These are phyloP conservation scores for Synergus umbraculus DNA, from an alignment of 2,888 invertebrate genomes.

Conservation along the genomic window DNA sequence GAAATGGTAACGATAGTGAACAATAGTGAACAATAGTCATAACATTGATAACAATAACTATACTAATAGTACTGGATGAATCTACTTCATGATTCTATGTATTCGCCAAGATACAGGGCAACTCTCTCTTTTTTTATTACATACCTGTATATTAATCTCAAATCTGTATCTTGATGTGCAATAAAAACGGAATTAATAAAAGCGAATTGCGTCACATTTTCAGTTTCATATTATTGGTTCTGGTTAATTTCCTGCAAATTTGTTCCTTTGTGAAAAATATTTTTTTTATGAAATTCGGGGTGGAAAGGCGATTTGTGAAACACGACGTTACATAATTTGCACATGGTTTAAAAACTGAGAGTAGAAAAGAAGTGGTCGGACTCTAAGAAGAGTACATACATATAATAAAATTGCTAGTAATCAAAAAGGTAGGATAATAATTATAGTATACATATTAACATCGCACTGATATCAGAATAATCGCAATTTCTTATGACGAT, in stretches of 20 bases:
- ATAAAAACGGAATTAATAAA: constrained; percentile 18
- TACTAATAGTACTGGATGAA: constrained; percentile 23
- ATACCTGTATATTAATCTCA: constrained; percentile 18
- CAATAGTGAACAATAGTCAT: constrained; percentile 52
- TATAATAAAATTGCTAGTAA: constrained; percentile 13
- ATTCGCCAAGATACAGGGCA: background rate
- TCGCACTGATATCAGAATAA: constrained; percentile 27
- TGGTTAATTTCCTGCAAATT: background rate
- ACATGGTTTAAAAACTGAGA: constrained; percentile 15
- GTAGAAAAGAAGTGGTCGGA: constrained; percentile 31
- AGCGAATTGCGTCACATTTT: constrained; percentile 6
- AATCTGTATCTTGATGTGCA: constrained; percentile 19
- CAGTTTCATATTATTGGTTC: constrained; percentile 24
- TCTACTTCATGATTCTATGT: constrained; percentile 26
- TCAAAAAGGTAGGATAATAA: constrained; percentile 17
- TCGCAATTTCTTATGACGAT: constrained; percentile 44
- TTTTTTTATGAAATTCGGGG: constrained; percentile 25
- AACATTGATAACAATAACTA: constrained; percentile 52
- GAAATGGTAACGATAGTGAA: constrained; percentile 45
- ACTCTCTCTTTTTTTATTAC: background rate
- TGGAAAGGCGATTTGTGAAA: constrained; percentile 13
- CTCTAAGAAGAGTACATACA: constrained; percentile 9
- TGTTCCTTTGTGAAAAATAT: constrained; percentile 13
- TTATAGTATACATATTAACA: constrained; percentile 28
- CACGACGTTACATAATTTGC: background rate